These are phyloP conservation scores for Melanocharis versteri DNA, from an alignment of 2,113 vertebrate genomes.

Conservation along the genomic window DNA sequence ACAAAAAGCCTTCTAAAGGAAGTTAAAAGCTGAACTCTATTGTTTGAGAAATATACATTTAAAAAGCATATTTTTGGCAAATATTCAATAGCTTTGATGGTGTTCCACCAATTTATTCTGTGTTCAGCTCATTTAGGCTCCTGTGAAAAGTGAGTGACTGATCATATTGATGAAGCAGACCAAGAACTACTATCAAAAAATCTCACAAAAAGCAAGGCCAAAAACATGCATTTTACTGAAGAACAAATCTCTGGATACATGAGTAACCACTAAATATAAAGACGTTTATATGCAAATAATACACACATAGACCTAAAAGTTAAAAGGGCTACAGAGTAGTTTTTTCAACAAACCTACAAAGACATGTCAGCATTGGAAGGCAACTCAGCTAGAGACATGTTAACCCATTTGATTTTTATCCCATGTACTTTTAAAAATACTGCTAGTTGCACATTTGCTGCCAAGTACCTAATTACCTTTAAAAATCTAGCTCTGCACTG, in stretches of 20 bases:
- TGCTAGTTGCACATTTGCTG: background rate
- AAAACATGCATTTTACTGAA: background rate
- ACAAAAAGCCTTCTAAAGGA: background rate
- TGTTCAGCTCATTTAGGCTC: background rate
- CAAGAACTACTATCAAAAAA: background rate
- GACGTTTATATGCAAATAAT: background rate
- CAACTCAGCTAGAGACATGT: background rate
- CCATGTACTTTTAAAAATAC: background rate
- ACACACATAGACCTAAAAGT: background rate
- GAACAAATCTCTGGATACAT: background rate
- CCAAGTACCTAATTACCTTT: conserved; percentile 27
- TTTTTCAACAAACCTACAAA: background rate
- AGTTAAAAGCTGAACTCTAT: background rate
- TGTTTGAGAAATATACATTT: background rate
- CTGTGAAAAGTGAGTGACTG: background rate
- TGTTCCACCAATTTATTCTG: background rate
- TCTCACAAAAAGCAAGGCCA: background rate
- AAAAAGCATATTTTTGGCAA: background rate
- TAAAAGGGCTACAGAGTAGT: background rate
- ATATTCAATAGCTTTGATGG: background rate
- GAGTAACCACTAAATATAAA: background rate
- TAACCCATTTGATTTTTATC: background rate
- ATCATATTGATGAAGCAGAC: background rate
- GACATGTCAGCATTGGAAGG: background rate
- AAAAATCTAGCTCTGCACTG: conserved; percentile 18